A percentile compares a stretch with the other conserved stretches of the same genome.
These are phyloP conservation scores for Nothura maculosa DNA, from an alignment of 2,797 vertebrate species.

Conservation along the genomic window DNA sequence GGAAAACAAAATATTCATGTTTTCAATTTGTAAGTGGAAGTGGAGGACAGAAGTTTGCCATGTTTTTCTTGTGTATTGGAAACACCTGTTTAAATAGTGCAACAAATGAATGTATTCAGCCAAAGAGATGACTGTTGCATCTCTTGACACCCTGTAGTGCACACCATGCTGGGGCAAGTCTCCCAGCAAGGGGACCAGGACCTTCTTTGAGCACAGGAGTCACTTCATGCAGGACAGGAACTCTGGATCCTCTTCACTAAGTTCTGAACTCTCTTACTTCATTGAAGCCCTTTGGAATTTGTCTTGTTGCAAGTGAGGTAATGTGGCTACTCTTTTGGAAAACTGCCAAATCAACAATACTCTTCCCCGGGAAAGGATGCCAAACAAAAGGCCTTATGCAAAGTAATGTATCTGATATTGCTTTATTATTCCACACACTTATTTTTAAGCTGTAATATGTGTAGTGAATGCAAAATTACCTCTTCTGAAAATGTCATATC, in stretches of 20 bases:
- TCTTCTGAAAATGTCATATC: neutral
- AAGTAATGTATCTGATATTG: neutral
- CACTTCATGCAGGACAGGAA: neutral
- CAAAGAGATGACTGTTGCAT: neutral
- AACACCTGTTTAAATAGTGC: neutral
- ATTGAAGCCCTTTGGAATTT: neutral
- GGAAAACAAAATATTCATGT: neutral
- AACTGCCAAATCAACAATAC: neutral
- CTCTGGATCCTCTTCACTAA: neutral
- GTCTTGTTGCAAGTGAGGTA: neutral
- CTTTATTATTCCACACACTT: neutral
- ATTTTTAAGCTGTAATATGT: neutral
- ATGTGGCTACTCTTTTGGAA: neutral
- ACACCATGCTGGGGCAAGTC: neutral
- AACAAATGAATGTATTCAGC: neutral
- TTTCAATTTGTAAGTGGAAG: neutral
- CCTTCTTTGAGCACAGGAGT: fast-evolving
- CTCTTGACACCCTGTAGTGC: neutral
- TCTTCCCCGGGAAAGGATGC: fast-evolving
- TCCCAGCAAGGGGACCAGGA: neutral
- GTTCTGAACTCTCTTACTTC: neutral
- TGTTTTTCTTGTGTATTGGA: neutral
- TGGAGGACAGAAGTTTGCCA: neutral
- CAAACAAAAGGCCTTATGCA: neutral
- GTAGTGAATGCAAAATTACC: neutral